These are phyloP conservation scores for Taurulus bubalis DNA, from an alignment of 2,113 vertebrate species.

Conservation along the genomic window DNA sequence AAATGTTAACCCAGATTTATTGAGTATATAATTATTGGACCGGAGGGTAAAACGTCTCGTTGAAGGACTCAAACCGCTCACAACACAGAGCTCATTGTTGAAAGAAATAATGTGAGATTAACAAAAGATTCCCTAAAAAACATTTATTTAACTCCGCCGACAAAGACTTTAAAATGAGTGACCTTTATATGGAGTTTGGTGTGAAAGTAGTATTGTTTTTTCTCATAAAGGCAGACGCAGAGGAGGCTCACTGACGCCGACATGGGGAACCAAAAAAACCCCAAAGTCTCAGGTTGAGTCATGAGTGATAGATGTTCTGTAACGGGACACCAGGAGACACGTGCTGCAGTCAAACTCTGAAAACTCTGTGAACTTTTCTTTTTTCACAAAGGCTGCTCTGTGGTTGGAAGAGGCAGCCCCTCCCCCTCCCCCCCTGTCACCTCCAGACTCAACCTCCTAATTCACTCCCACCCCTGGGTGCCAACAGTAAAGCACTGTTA, in stretches of 20 bases:
- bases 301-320: constrained; percentile 57
- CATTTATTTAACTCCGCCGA: background rate
- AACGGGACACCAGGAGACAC: constrained; percentile 17
- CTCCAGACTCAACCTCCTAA: background rate
- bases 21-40: background rate
- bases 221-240: background rate
- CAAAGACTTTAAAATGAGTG: background rate
- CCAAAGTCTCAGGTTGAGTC: background rate
- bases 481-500: constrained; percentile 6
- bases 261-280: background rate
- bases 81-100: background rate
- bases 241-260: background rate
- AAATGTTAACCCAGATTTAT: too few relatives aligned
- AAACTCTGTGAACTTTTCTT: background rate
- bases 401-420: background rate
- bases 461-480: background rate
- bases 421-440: too few relatives aligned
- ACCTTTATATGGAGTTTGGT: background rate
- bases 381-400: constrained; percentile 18
- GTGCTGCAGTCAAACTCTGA: background rate
- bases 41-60: background rate
- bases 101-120: background rate
- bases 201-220: background rate
- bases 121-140: background rate
- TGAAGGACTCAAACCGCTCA: too few relatives aligned